These are phyloP conservation scores for Protosalanx chinensis DNA, from an alignment of 2,797 vertebrate genomes.

Conservation along the genomic window DNA sequence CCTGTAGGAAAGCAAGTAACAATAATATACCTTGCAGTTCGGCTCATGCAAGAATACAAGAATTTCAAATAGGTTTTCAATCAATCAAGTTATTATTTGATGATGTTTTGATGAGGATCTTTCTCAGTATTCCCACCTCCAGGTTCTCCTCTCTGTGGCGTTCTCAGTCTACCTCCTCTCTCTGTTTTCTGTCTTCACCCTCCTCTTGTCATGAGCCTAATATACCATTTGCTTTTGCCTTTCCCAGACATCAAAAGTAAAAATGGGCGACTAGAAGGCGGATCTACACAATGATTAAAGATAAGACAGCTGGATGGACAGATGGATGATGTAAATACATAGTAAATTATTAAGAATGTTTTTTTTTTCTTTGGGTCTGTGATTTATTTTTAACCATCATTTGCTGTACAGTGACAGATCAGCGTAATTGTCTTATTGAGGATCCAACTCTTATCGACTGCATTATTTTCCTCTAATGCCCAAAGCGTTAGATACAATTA, in stretches of 20 bases:
- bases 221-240: neutral
- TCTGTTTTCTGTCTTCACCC: neutral
- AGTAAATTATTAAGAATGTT: slow-evolving; percentile 96
- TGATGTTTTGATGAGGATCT: neutral
- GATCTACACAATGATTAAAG: slow-evolving; percentile 6
- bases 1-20: too few relatives aligned
- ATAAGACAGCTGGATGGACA: slow-evolving; percentile 56
- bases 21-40: too few relatives aligned
- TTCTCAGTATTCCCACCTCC: too few relatives aligned
- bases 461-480: neutral
- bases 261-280: slow-evolving; percentile 91
- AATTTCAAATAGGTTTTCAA: too few relatives aligned
- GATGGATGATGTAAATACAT: slow-evolving; percentile 83
- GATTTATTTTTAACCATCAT: slow-evolving; percentile 70
- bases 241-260: slow-evolving; percentile 93
- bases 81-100: too few relatives aligned
- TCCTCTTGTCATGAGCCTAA: neutral
- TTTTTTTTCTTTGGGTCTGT: slow-evolving; percentile 63
- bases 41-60: too few relatives aligned
- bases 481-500: neutral
- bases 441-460: neutral
- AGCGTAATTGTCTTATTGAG: slow-evolving; percentile 44
- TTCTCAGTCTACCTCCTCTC: too few relatives aligned
- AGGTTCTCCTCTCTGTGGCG: neutral
- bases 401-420: slow-evolving; percentile 57